Evolutionary conservation across 92 coral and sea anemone species (phyloP), one percentile per base, ranked within the genome.

Genomic region (Parazoanthus darwini): DNA sequence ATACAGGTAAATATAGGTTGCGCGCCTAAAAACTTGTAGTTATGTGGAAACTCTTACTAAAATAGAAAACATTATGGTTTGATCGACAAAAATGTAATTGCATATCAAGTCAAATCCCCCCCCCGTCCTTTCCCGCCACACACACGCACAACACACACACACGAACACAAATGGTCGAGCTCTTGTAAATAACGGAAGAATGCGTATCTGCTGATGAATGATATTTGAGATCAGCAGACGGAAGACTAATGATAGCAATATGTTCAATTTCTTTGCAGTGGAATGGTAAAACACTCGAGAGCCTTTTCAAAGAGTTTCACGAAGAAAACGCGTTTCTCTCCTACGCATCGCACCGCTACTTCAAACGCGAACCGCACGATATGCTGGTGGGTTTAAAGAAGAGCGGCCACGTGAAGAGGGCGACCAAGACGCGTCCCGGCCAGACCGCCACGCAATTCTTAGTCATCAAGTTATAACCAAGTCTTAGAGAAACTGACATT

Each of bases 371-470:
- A 39, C 99, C 96, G 3, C 93, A 95, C 65, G 99, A 96, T 35
- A 96, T 96, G 99, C 71, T 95, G 88, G 89, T 96, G 2, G 99
- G 96, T 58, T 89, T 96, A 33, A 96, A 96, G 85, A 89, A 92
- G 51, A 96, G 94, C 51, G 99, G 99, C 4, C 89, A 90, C 54
- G 92, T 95, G 18, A 96, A 96, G 80, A 85, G 93, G 65, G 99
- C 98, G 22, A 95, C 98, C 23, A 95, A 91, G 66, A 96, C 98
- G 5, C 94, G 89, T 13, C 94, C 90, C 11, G 98, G 94, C 16
- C 98, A 95, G 82, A 94, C 95, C 1, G 96, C 99, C 22, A 95
- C 99, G 8, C 99, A 96, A 70, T 96, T 96, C 76, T 89, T 96
- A 42, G 98, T 95, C 33, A 96, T 96, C 15, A 94, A 93, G 74